These are phyloP conservation scores for Anthoscopus minutus DNA, from an alignment of 2,113 vertebrate genomes.

Conservation along the genomic window DNA sequence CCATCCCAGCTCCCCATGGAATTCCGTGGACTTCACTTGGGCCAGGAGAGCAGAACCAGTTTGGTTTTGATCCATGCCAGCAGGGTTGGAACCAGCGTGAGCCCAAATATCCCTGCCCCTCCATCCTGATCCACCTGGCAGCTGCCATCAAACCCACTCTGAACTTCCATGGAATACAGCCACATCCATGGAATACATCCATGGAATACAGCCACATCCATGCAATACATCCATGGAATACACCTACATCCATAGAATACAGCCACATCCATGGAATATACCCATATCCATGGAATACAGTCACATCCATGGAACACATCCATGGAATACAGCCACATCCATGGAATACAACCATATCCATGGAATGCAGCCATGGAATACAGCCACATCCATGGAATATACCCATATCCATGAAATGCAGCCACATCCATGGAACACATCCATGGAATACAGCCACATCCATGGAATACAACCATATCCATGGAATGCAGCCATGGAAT, in stretches of 20 bases:
- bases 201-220: accelerated
- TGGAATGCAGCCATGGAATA: not conserved
- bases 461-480: accelerated
- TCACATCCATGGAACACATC: accelerated
- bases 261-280: accelerated
- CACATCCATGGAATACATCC: accelerated
- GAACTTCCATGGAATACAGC: not conserved
- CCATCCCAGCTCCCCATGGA: not conserved
- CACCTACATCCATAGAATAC: not conserved
- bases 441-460: accelerated
- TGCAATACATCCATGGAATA: too few relatives aligned
- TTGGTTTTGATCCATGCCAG: accelerated
- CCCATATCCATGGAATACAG: accelerated
- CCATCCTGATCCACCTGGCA: not conserved
- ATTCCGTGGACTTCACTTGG: not conserved
- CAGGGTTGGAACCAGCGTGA: not conserved
- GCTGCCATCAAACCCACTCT: not conserved
- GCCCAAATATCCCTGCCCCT: not conserved
- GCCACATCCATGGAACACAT: not conserved
- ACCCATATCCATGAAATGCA: accelerated
- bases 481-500: not conserved
- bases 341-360: too few relatives aligned
- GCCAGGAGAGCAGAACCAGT: not conserved
- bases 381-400: accelerated
- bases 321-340: too few relatives aligned